Base-by-base conservation (phyloP, 2,113 vertebrate genomes). In the Dipodomys stephensi region DNA sequence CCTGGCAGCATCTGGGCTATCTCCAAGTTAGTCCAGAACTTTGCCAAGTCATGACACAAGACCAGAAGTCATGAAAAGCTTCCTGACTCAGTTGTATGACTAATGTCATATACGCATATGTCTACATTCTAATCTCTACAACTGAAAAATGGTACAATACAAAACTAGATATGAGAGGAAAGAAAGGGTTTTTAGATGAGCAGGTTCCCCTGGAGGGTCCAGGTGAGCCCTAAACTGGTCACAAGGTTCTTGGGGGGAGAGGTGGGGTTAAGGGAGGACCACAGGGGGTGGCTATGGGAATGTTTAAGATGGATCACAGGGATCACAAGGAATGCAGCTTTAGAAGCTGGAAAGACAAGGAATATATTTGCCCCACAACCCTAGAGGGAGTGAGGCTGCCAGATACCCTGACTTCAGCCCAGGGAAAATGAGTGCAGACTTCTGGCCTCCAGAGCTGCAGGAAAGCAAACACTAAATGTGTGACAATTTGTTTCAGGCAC, bases 341-440 rank as follows among this genome's bases (percentile, higher is more conserved):
- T 20, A 20, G 32, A 35, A 79, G 83, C 44, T 4, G 35, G 71
- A 46, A 20, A 28, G 46, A 60, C 3, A 22, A 60, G 69, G n/a
- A 32, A 27, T 0, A 1, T 19, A 11, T 7, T 23, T 23, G 87
- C 46, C 35, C 79, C 12, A 22, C n/a, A 28, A 12, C 57, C 32
- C 4, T 0, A 0, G 28, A 35, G 23, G 28, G 46, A 22, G 13
- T 0, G 3, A 0, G 6, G n/a, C 22, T 32, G 11, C 22, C 10
- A 4, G 20, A 27, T 23, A 35, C 67, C 13, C 19, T 1, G 6
- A 72, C 30, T 22, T 20, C 5, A 85, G 82, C 28, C 67, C 44
- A n/a, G 18, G 7, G 62, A 28, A 67, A 93, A 46, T 11, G 20
- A 30, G 27, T 23, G 2, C 22, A 12, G 77, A 72, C 68, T 60